Percentiles rank a stretch among this genome's conserved stretches.
These are phyloP conservation scores for Peromyscus maniculatus DNA, from an alignment of 2,113 vertebrate genomes.

Conservation along the genomic window DNA sequence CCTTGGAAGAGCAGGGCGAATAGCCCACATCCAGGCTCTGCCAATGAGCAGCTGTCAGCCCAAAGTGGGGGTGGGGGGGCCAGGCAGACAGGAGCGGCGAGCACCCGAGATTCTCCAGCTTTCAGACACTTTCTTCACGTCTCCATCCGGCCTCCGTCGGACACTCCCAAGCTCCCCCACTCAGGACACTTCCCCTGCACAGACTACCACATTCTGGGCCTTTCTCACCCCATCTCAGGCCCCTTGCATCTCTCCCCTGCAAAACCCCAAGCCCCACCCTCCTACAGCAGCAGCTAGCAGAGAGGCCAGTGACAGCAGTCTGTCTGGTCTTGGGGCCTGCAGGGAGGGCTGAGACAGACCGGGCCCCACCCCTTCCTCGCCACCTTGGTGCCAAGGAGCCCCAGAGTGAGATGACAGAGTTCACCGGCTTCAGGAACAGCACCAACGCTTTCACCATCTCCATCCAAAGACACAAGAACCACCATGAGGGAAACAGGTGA, in stretches of 20 bases:
- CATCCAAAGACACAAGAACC: background rate
- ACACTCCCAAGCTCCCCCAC: background rate
- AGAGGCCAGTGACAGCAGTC: background rate
- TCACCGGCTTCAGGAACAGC: background rate
- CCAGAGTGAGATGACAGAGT: background rate
- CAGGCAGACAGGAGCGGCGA: too few relatives aligned
- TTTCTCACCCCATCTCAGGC: background rate
- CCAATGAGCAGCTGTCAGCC: background rate
- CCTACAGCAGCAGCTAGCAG: background rate
- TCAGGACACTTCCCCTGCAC: background rate
- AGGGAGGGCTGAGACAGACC: background rate
- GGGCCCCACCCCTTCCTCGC: background rate
- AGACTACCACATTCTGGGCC: slow-evolving; percentile 5
- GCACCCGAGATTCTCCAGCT: background rate
- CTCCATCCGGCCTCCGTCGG: background rate
- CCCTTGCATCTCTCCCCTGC: rapidly evolving
- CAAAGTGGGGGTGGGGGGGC: background rate
- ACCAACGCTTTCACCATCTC: background rate
- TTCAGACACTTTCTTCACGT: background rate
- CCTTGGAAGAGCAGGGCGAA: background rate
- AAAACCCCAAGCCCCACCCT: background rate
- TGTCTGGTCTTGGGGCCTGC: background rate
- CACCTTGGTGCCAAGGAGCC: background rate
- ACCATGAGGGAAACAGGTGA: background rate
- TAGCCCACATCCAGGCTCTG: background rate